Conservation (phyloP, 2,113 vertebrate genomes). For the Eretmochelys imbricata region DNA sequence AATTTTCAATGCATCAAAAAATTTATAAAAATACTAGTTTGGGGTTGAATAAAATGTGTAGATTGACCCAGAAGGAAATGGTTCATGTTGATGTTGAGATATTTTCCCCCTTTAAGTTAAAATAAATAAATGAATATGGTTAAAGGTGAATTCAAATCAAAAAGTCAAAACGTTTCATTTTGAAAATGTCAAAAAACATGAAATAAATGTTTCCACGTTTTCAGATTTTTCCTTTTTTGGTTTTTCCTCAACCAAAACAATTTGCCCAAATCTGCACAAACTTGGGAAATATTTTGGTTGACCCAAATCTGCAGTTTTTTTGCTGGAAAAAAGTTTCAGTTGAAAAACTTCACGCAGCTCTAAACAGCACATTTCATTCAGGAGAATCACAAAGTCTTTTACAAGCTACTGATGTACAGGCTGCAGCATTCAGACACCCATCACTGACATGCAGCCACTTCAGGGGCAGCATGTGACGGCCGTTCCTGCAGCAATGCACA, state of each 20-base stretch:
- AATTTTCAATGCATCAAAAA: not conserved
- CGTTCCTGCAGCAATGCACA: not conserved
- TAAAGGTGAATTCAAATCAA: not conserved
- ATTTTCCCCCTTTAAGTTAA: not conserved
- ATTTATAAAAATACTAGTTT: not conserved
- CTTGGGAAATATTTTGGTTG: not conserved
- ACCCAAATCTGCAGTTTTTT: not conserved
- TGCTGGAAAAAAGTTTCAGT: not conserved
- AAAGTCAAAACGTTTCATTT: not conserved
- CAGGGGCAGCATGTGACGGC: not conserved
- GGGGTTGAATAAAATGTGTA: not conserved
- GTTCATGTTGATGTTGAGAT: not conserved
- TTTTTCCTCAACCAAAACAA: not conserved
- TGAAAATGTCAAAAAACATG: not conserved
- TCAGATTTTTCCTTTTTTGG: not conserved
- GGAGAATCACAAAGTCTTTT: not conserved
- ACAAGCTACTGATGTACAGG: not conserved
- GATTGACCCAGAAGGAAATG: not conserved
- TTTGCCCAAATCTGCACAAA: not conserved
- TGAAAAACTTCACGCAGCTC: not conserved
- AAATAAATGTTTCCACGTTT: not conserved
- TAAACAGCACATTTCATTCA: not conserved
- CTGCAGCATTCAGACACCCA: not conserved
- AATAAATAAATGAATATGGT: not conserved
- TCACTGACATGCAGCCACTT: rapidly evolving